These are phyloP conservation scores for Lepilemur septentrionalis DNA, from an alignment of 2,797 vertebrate species.

Conservation along the genomic window DNA sequence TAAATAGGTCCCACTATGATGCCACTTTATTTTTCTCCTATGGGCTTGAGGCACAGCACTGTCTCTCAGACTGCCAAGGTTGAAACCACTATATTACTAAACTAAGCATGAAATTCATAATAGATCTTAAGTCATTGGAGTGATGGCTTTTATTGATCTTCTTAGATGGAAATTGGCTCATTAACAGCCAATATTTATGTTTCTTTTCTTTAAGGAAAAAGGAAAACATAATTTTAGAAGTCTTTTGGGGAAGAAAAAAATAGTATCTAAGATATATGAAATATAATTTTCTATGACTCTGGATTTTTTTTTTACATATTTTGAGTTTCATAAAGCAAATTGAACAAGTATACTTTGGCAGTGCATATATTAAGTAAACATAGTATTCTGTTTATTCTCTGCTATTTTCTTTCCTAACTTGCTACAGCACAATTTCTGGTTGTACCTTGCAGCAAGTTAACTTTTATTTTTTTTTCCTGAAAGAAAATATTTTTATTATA, in stretches of 20 bases:
- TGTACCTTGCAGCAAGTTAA: not conserved
- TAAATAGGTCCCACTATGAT: not conserved
- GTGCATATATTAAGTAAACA: not conserved
- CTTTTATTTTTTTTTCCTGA: not conserved
- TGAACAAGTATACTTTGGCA: not conserved
- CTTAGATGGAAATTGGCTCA: not conserved
- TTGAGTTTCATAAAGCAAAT: not conserved
- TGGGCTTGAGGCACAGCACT: not conserved
- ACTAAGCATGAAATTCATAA: not conserved
- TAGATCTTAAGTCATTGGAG: not conserved
- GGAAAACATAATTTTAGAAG: not conserved
- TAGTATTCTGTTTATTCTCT: not conserved
- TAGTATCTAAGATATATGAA: not conserved
- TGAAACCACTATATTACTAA: not conserved
- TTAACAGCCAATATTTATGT: not conserved
- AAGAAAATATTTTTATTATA: not conserved
- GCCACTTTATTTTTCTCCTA: not conserved
- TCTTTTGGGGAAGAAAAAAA: not conserved
- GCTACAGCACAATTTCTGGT: not conserved
- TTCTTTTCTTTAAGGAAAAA: slow-evolving; percentile 13
- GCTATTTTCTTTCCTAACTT: slow-evolving; percentile 17
- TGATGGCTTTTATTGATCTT: not conserved
- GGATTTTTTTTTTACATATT: not conserved
- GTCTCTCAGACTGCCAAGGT: not conserved
- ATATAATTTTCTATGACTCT: not conserved